Evolutionary conservation across 2,888 invertebrate species (phyloP).

Genomic region (Tridacna gigas): DNA sequence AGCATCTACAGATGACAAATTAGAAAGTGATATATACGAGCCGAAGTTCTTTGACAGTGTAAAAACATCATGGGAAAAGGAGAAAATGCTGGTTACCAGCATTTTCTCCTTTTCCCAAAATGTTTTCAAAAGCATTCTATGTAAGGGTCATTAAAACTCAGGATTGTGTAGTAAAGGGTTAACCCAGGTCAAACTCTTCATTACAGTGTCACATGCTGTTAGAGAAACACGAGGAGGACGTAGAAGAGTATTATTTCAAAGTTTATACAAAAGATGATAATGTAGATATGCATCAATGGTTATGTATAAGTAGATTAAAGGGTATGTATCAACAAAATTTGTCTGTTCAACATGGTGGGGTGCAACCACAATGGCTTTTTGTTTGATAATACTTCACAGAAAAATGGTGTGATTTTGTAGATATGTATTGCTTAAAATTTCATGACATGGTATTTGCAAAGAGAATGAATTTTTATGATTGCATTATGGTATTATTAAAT

Average conservation of each 20-base stretch:
- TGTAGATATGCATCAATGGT: conserved; percentile 89
- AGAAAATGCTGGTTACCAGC: background rate
- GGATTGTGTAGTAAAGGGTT: background rate
- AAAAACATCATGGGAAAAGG: too few species aligned
- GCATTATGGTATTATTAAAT: too few species aligned
- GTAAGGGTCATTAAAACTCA: background rate
- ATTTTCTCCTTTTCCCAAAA: background rate
- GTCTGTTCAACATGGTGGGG: background rate
- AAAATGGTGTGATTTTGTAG: too few species aligned
- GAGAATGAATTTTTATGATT: too few species aligned
- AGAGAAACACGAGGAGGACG: conserved; percentile 91
- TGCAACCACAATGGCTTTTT: too few species aligned
- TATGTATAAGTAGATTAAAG: conserved; percentile 92
- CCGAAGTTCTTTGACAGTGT: background rate
- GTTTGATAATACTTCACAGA: too few species aligned
- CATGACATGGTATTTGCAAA: too few species aligned
- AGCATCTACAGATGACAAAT: too few species aligned
- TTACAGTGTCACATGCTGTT: conserved; percentile 93
- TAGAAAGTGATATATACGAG: too few species aligned
- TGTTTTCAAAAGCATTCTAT: background rate
- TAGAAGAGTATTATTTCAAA: conserved; percentile 96
- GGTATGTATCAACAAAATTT: conserved; percentile 65
- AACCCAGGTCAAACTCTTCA: background rate
- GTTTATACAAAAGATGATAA: conserved; percentile 87
- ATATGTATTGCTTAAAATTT: too few species aligned